These are phyloP conservation scores for Eupsilia transversa DNA, from an alignment of 2,888 invertebrate species.

Conservation along the genomic window DNA sequence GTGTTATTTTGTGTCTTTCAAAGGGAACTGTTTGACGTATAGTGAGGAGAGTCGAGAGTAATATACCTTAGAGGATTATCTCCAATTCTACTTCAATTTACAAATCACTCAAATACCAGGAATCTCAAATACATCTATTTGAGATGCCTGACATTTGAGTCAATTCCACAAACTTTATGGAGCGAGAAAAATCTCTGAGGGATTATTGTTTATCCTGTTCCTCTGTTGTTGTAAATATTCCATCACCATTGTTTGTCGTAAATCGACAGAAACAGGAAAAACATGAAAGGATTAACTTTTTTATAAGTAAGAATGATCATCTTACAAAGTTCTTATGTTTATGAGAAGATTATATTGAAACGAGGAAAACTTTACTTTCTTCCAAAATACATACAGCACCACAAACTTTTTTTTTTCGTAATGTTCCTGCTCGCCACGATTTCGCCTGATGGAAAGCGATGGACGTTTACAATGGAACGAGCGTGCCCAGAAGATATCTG, in stretches of 20 bases:
- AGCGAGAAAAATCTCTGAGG: conserved; percentile 35
- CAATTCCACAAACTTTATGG: conserved; percentile 35
- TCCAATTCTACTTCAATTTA: conserved; percentile 36
- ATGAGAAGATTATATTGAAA: neutral
- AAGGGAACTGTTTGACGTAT: conserved; percentile 1
- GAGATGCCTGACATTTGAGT: conserved; percentile 4
- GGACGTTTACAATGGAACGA: too few species aligned
- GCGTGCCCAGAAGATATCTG: too few species aligned
- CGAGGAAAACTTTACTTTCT: neutral
- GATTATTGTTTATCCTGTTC: conserved; percentile 41
- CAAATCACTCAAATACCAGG: conserved; percentile 46
- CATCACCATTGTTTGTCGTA: conserved; percentile 35
- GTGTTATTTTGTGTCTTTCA: conserved; percentile 37
- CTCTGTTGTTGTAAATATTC: conserved; percentile 36
- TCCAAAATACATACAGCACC: neutral
- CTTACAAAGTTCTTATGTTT: conserved; percentile 19
- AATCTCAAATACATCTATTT: conserved; percentile 21
- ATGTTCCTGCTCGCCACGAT: too few species aligned
- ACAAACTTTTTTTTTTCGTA: too few species aligned
- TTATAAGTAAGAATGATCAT: conserved; percentile 42
- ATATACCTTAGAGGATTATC: conserved; percentile 30
- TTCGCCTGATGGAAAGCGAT: too few species aligned
- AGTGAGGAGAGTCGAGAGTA: neutral
- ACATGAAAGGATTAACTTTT: conserved; percentile 30
- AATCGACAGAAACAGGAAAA: conserved; percentile 31